Percentiles rank a stretch among this genome's conserved stretches.
Evolutionary conservation across 2,888 invertebrate genomes (phyloP).

Genomic region (Yponomeuta evonymella): DNA sequence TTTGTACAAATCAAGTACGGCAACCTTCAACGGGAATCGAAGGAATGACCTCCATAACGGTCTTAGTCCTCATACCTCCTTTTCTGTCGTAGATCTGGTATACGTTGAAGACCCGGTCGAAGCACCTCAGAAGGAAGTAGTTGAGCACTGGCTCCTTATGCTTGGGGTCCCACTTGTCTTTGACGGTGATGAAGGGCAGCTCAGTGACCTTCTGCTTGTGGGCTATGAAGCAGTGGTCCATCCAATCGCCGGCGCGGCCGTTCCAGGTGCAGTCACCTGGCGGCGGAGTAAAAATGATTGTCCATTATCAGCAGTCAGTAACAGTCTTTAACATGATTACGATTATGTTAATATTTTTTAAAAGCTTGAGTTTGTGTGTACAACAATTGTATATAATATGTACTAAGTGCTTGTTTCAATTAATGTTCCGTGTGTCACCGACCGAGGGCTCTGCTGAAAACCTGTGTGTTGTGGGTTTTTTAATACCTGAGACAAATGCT

Average conservation of each 20-base stretch:
- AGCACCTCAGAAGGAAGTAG: constrained; percentile 65
- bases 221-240: constrained; percentile 74
- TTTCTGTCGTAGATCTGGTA: constrained; percentile 72
- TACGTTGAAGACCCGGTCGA: constrained; percentile 65
- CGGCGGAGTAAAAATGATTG: constrained; percentile 16
- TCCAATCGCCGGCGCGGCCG: constrained; percentile 78
- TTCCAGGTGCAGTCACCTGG: constrained; percentile 75
- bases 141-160: constrained; percentile 64
- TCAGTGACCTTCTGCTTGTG: constrained; percentile 72
- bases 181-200: constrained; percentile 66
- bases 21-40: too few species aligned
- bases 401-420: too few species aligned
- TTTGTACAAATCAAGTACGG: too few species aligned
- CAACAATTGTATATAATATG: too few species aligned
- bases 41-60: too few species aligned
- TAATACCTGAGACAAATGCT: too few species aligned
- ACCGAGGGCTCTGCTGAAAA: too few species aligned
- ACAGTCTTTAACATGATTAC: background rate
- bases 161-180: constrained; percentile 66
- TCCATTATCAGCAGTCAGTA: background rate
- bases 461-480: too few species aligned
- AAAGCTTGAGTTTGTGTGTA: too few species aligned
- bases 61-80: constrained; percentile 46
- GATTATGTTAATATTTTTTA: too few species aligned
- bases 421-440: too few species aligned